Conservation (phyloP, 1,140 invertebrate genomes). For the Colletes latitarsis region DNA sequence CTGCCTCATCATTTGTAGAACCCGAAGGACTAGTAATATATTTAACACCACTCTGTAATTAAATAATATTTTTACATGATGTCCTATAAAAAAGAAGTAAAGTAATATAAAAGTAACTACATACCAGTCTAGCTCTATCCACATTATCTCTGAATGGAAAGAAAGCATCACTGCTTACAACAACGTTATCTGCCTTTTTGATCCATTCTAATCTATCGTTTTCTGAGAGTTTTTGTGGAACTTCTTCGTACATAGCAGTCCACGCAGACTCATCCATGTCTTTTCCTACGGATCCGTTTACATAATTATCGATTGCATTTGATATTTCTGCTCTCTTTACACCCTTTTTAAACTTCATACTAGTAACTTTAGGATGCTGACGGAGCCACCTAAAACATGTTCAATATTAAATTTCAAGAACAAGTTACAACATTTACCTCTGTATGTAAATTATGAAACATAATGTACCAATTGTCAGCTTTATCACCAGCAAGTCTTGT, state of each 20-base stretch:
- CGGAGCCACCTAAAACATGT: conserved; percentile 89
- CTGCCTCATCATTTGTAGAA: conserved; percentile 94
- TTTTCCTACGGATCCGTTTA: conserved; percentile 93
- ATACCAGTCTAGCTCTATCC: conserved; percentile 94
- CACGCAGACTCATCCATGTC: conserved; percentile 85
- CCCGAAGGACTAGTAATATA: conserved; percentile 96
- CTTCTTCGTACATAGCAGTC: conserved; percentile 88
- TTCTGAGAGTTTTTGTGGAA: conserved; percentile 86
- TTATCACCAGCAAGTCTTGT: conserved; percentile 98
- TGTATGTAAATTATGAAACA: too few species aligned
- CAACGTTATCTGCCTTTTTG: conserved; percentile 90
- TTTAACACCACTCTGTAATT: conserved; percentile 93
- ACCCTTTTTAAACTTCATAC: conserved; percentile 93
- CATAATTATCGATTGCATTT: conserved; percentile 98
- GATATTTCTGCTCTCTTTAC: conserved; percentile 96
- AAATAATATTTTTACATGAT: conserved; percentile 47
- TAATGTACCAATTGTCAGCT: conserved; percentile 93
- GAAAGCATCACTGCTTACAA: conserved; percentile 98
- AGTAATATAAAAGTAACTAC: conserved; percentile 47
- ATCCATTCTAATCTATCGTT: conserved; percentile 91
- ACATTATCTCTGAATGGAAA: conserved; percentile 99
- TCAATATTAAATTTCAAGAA: conserved; percentile 1
- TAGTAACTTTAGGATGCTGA: conserved; percentile 93
- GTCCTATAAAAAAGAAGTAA: conserved; percentile 2
- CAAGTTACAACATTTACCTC: neutral